Conservation (phyloP, 2,888 invertebrate genomes). For the Emmelina monodactyla region DNA sequence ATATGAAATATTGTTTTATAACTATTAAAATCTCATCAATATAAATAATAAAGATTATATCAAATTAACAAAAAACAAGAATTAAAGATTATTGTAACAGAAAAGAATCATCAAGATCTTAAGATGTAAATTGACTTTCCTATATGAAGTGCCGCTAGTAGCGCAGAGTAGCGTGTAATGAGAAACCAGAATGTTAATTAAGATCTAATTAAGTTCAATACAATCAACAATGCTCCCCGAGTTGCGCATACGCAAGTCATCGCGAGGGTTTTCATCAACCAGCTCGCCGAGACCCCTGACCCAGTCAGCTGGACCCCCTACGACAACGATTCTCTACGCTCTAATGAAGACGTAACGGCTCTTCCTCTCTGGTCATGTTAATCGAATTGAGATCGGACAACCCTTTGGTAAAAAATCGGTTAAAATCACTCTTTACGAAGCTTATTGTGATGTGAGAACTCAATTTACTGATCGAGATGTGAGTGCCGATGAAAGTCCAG, state of each 20-base stretch:
- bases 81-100: background rate
- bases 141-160: conserved; percentile 51
- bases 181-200: conserved; percentile 66
- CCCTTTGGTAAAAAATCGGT: conserved; percentile 61
- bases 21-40: no score
- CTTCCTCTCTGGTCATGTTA: conserved; percentile 34
- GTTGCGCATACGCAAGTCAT: conserved; percentile 62
- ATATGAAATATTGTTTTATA: no score
- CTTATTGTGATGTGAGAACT: conserved; percentile 63
- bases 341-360: conserved; percentile 21
- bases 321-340: no score
- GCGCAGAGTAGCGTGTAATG: conserved; percentile 62
- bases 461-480: conserved; percentile 51
- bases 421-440: conserved; percentile 50
- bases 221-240: conserved; percentile 64
- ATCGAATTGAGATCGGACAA: conserved; percentile 63
- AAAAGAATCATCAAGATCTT: conserved; percentile 49
- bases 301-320: conserved; percentile 11
- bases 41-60: conserved; percentile 30
- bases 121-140: conserved; percentile 53
- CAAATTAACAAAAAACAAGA: conserved; percentile 22
- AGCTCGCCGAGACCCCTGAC: conserved; percentile 34
- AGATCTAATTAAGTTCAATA: conserved; percentile 66
- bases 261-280: conserved; percentile 35
- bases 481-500: conserved; percentile 34